Base-by-base conservation (phyloP, 2,797 vertebrate species). In the Lindbergichthys nudifrons region DNA sequence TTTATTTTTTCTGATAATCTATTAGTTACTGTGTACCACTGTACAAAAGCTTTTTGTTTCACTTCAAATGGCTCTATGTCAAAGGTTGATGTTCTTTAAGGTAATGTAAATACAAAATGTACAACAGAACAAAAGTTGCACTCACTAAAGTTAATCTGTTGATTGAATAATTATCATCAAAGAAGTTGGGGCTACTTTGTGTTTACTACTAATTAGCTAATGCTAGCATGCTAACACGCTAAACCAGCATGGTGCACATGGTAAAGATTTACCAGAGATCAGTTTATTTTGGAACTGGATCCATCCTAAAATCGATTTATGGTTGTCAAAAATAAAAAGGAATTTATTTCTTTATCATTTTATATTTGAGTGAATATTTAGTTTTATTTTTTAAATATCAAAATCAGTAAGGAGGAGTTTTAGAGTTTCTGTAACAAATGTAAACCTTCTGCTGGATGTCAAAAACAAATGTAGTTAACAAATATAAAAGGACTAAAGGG, bases 1-100 rank as follows among this genome's bases (percentile, higher is more conserved):
- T 83, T 85, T 71, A 47, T 70, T 76, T 46, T 19, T 30, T 47
- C 70, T 73, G 81, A 87, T 81, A 74, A 63, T 73, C n/a, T 32
- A n/a, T 46, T 65, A 2, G 21, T 52, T 43, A 39, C 57, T 47
- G 30, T 61, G 52, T 43, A 10, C 39, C 8, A 19, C 14, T 19
- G 36, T 11, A 50, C 58, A 58, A 65, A 12, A 52, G 43, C 8
- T 2, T 50, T 58, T 47, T 52, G 56, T 66, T 57, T 62, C 48
- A 32, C 23, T 57, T 53, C 4, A 10, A n/a, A 26, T 8, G 18
- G 51, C 47, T 70, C 36, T 18, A 0, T 36, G 41, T 59, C 56
- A 11, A n/a, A 47, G 48, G 54, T 43, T 43, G 12, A 47, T 5
- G 42, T 41, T 3, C 56, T 71, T 67, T 16, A 10, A 82, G n/a